Base-by-base conservation (phyloP, 2,888 invertebrate species). In the Scaptomyza parva region DNA sequence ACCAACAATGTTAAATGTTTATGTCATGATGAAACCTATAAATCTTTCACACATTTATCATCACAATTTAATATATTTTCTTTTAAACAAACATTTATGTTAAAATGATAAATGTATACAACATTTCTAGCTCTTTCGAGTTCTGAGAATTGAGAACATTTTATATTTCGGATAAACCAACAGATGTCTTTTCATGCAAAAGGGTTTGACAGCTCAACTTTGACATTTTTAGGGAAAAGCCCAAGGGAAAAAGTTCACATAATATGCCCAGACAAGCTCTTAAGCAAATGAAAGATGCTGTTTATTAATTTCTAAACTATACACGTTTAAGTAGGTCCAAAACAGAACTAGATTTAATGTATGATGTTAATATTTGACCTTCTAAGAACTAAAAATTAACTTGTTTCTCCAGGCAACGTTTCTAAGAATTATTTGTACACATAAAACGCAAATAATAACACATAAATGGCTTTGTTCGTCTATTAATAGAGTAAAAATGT, bases 191-290 rank as follows among this genome's bases (percentile, higher is more conserved):
- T n/a, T n/a, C n/a, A n/a, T 41, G 0, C 33, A 33, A 33, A 33
- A n/a, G n/a, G 12, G 33, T 24, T 17, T 17, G 44, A 12, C 44
- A 17, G 12, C 12, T 26, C 11, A 2, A 17, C 44, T 44, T 43
- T 24, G 43, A 43, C 22, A 43, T n/a, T 44, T 44, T 44, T 44
- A 11, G 43, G 14, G 11, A 7, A 14, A 11, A 9, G n/a, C 43
- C 6, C 6, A 11, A 24, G 7, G 14, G 14, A 44, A 14, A 24
- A 26, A 26, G 11, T 26, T 11, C 9, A 14, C 43, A 6, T 11
- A 8, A 17, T 17, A 1, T 28, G 17, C 17, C 4, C 3, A 12
- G 12, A 12, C 3, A 45, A 47, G 47, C 47, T 30, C 6, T 20
- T 47, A n/a, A 30, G n/a, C n/a, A n/a, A 47, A 30, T 30, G 18